These are phyloP conservation scores for Vanessa tameamea DNA, from an alignment of 1,140 invertebrate species.

Conservation along the genomic window DNA sequence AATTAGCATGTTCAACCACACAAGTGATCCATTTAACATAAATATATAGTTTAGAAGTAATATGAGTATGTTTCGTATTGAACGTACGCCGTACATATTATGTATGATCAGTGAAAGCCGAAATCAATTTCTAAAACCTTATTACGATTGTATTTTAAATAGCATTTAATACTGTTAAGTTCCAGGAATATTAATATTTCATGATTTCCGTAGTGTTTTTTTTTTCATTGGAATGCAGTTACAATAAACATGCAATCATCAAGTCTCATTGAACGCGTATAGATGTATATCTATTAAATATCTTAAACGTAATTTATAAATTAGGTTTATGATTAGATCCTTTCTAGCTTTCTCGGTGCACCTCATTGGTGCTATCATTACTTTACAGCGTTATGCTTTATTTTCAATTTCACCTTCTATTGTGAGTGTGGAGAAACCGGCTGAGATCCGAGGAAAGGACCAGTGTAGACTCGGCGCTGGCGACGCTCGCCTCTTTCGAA, in stretches of 20 bases:
- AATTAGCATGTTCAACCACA: neutral
- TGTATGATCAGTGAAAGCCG: conserved; percentile 32
- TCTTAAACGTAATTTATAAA: neutral
- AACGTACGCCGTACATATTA: neutral
- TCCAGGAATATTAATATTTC: conserved; percentile 19
- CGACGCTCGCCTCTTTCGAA: conserved; percentile 56
- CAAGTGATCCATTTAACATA: neutral
- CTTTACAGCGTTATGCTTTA: conserved; percentile 71
- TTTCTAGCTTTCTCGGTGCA: conserved; percentile 68
- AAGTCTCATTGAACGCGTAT: neutral
- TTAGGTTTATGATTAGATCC: neutral
- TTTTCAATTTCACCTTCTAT: conserved; percentile 80
- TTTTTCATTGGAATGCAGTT: neutral
- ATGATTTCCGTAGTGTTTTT: conserved; percentile 7
- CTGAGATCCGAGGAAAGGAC: conserved; percentile 69
- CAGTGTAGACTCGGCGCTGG: conserved; percentile 60
- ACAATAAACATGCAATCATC: neutral
- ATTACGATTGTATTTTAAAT: conserved; percentile 22
- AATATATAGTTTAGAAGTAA: neutral
- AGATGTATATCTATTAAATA: neutral
- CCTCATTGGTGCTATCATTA: conserved; percentile 70
- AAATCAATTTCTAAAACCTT: conserved; percentile 29
- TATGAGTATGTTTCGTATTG: conserved; percentile 17
- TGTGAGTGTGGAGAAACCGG: conserved; percentile 73
- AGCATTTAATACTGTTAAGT: conserved; percentile 14